A percentile compares a stretch with the other conserved stretches of the same genome.
These are phyloP conservation scores for Tetramorium alpestre DNA, from an alignment of 1,140 invertebrate genomes.

Conservation along the genomic window DNA sequence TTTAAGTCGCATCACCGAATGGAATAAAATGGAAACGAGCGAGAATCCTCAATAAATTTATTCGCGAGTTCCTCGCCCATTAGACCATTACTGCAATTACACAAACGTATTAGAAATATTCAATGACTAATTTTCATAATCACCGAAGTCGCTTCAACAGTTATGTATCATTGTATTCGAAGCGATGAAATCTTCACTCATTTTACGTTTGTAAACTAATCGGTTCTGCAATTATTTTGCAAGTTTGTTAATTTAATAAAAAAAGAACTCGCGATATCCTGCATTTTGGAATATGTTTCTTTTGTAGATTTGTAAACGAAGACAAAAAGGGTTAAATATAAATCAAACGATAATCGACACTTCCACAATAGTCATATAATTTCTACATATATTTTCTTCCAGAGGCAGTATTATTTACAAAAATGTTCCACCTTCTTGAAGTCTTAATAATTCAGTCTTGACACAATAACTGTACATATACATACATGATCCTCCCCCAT, in stretches of 20 bases:
- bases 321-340: not conserved
- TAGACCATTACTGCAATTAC: not conserved
- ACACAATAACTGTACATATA: conserved; percentile 82
- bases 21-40: conserved; percentile 45
- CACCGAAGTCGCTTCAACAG: not conserved
- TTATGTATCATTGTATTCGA: conserved; percentile 27
- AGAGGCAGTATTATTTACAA: conserved; percentile 83
- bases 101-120: not conserved
- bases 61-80: not conserved
- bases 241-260: conserved; percentile 60
- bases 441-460: conserved; percentile 84
- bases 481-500: conserved; percentile 74
- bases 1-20: conserved; percentile 10
- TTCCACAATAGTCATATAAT: conserved; percentile 74
- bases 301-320: not conserved
- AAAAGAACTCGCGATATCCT: conserved; percentile 14
- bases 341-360: conserved; percentile 38
- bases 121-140: not conserved
- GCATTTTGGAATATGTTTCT: conserved; percentile 26
- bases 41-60: conserved; percentile 35
- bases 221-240: conserved; percentile 50
- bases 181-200: conserved; percentile 39
- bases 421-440: conserved; percentile 82
- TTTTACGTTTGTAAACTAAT: conserved; percentile 26
- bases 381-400: conserved; percentile 80